A percentile compares a stretch with the other conserved stretches of the same genome.
Conservation (phyloP, 2,113 vertebrate species). For the Rafetus swinhoei region DNA sequence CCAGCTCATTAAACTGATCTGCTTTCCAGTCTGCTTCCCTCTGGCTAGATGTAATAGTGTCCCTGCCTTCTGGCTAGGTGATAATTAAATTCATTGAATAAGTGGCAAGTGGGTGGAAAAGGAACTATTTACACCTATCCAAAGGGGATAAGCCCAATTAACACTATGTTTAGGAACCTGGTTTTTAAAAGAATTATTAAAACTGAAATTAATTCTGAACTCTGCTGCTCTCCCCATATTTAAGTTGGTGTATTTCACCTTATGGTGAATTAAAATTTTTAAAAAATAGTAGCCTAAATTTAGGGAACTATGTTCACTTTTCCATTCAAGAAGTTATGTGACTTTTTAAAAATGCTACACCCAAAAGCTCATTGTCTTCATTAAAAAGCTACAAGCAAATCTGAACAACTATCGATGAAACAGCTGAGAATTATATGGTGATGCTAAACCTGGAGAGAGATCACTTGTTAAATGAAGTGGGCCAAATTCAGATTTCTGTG, state of each 20-base stretch:
- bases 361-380: neutral
- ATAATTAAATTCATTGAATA: constrained; percentile 67
- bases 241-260: neutral
- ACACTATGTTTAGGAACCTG: constrained; percentile 25
- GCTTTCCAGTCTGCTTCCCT: constrained; percentile 24
- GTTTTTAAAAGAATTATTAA: constrained; percentile 1
- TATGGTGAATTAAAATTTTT: neutral
- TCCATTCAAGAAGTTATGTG: neutral
- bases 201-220: constrained; percentile 13
- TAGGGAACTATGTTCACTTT: neutral
- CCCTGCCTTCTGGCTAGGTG: constrained; percentile 66
- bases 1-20: constrained; percentile 35
- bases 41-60: constrained; percentile 42
- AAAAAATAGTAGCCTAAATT: neutral
- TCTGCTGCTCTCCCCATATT: fast-evolving
- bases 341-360: neutral
- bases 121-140: constrained; percentile 41
- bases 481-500: neutral
- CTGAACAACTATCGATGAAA: neutral
- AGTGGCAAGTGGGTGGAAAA: constrained; percentile 51
- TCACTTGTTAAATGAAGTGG: neutral
- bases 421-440: neutral
- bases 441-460: neutral
- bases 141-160: constrained; percentile 68
- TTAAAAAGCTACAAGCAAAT: neutral